Base-by-base conservation (phyloP, 2,888 invertebrate genomes). In the Ectemnius lituratus region DNA sequence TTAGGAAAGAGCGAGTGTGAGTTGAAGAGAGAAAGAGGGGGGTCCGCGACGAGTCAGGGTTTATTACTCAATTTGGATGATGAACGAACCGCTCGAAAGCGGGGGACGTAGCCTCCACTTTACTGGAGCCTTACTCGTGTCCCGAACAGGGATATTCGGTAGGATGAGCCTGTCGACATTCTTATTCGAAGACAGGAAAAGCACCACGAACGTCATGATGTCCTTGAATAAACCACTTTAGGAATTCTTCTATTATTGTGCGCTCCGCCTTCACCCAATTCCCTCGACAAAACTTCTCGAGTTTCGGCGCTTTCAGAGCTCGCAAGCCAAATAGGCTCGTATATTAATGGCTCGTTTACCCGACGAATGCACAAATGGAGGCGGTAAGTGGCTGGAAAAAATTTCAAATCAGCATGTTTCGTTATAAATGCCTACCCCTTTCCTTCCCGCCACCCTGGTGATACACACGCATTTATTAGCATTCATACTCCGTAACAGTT, bases 31-130 rank as follows among this genome's bases (percentile, higher is more conserved):
- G 37, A 1, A 11, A 37, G 37, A 11, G 37, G 37, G 37, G 4
- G 37, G 6, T 37, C 2, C 59, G 74, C 72, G 75, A 73, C 66
- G 67, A 77, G 78, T 69, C 52, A 68, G 75, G 84, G 84, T 88
- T 89, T 88, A 88, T 87, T 85, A 87, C 87, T 87, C 86, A 87
- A 89, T 89, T 88, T 86, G 80, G 86, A 88, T 88, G 88, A 88
- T 89, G 85, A 84, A 85, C 85, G 86, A 85, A 86, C 81, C 73
- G 73, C 37, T 72, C 47, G 60, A 66, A 66, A 47, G 56, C 68
- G 45, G 20, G 23, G 47, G 62, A 60, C 20, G 20, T 14, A 56
- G 62, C 62, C 71, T 37, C 37, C 37, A 37, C 37, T 37, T 63
- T 56, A 46, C 71, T 3, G 59, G 27, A 37, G 64, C 23, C 60